A percentile compares a stretch with the other conserved stretches of the same genome.
Conservation (phyloP, 2,888 invertebrate genomes). For the Palloptera scutellata region DNA sequence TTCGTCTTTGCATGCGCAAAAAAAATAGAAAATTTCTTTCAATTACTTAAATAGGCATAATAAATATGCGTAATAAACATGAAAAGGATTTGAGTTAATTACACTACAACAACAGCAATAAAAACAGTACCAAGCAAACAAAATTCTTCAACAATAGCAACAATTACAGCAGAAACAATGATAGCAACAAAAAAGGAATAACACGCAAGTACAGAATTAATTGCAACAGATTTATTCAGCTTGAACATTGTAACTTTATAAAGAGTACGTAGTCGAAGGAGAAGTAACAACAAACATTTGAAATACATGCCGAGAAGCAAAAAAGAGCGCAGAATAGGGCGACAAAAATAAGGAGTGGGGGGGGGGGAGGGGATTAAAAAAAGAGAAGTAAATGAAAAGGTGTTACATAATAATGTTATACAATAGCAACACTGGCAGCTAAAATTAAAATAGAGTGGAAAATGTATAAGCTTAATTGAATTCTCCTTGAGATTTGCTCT, state of each 20-base stretch:
- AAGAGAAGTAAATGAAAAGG: not conserved
- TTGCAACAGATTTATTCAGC: conserved; percentile 26
- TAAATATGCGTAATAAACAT: conserved; percentile 34
- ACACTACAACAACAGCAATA: conserved; percentile 14
- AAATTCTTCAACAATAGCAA: conserved; percentile 5
- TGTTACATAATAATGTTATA: not conserved
- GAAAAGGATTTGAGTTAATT: conserved; percentile 33
- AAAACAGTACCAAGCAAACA: conserved; percentile 7
- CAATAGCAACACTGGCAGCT: not conserved
- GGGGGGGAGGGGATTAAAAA: not conserved
- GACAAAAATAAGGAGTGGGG: not conserved
- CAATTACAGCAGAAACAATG: not conserved
- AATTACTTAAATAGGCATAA: conserved; percentile 30
- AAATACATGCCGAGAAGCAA: not conserved
- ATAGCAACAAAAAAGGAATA: conserved; percentile 1
- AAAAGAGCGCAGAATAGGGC: too few species aligned
- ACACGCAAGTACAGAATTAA: conserved; percentile 24
- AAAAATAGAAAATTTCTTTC: conserved; percentile 20
- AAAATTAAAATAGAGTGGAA: not conserved
- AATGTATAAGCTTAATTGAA: conserved; percentile 20
- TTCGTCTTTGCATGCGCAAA: not conserved
- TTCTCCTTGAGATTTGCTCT: conserved; percentile 14
- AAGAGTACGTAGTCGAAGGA: not conserved
- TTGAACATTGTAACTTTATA: not conserved
- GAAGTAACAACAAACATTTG: not conserved